Percentiles rank a stretch among this genome's conserved stretches.
phyloP scores from a whole-genome alignment of 2,113 vertebrate genomes.

The Chaetura pelagica region DNA sequence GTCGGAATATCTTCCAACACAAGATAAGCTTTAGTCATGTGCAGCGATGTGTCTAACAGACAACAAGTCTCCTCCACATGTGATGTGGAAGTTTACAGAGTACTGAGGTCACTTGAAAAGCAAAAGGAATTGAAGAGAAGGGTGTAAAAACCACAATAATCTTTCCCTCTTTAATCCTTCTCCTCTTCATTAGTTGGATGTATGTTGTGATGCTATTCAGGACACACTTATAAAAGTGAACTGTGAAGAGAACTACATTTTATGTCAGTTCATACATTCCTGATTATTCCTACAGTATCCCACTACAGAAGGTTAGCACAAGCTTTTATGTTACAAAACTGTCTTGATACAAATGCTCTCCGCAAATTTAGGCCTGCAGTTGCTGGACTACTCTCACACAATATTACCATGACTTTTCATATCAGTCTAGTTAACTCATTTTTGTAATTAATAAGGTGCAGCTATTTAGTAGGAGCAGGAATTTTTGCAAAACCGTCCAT shows the following conservation, averaged over 20 bases:
- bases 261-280: neutral
- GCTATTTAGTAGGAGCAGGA: neutral
- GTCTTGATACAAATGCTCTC: neutral
- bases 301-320: neutral
- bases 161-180: neutral
- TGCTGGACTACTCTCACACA: neutral
- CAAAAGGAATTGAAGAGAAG: neutral
- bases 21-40: neutral
- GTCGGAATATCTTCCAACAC: neutral
- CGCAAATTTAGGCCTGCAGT: neutral
- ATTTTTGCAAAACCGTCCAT: neutral
- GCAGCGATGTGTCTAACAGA: neutral
- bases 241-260: neutral
- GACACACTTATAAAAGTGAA: neutral
- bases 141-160: neutral
- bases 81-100: neutral
- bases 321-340: neutral
- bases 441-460: neutral
- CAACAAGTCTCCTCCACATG: slow-evolving; percentile 8
- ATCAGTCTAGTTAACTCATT: neutral
- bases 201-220: neutral
- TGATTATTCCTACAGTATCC: neutral
- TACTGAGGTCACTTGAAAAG: neutral
- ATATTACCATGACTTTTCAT: neutral
- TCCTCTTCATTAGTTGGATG: neutral